These are phyloP conservation scores for Drosophila fuyamai DNA, from an alignment of 1,140 invertebrate species.

Conservation along the genomic window DNA sequence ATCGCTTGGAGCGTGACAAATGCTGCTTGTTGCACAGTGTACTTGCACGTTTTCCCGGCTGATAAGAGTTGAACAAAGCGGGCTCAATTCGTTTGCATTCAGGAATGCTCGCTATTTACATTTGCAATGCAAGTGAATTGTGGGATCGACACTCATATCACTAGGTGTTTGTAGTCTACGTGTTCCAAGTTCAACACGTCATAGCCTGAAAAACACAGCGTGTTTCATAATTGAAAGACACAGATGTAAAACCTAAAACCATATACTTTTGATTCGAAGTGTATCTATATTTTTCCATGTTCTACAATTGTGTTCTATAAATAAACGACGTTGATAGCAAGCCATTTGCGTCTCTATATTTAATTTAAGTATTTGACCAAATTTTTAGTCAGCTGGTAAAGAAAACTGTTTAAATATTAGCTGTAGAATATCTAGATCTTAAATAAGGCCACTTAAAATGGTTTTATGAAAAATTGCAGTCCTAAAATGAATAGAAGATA, in stretches of 20 bases:
- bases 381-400: constrained; percentile 20
- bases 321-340: constrained; percentile 57
- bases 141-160: constrained; percentile 8
- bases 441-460: constrained; percentile 4
- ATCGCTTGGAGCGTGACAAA: constrained; percentile 37
- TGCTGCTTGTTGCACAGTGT: constrained; percentile 3
- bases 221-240: constrained; percentile 12
- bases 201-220: constrained; percentile 11
- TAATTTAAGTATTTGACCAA: constrained; percentile 34
- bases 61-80: constrained; percentile 12
- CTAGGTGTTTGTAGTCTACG: constrained; percentile 18
- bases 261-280: constrained; percentile 5
- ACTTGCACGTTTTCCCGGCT: constrained; percentile 12
- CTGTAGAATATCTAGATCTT: constrained; percentile 6
- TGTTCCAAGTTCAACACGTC: constrained; percentile 52
- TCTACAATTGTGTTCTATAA: constrained; percentile 39
- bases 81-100: constrained; percentile 12
- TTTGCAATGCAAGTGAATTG: not conserved
- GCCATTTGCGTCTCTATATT: constrained; percentile 31
- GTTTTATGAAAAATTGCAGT: constrained; percentile 1
- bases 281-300: constrained; percentile 13
- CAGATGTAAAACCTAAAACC: too few species aligned
- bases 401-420: constrained; percentile 43
- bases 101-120: constrained; percentile 10
- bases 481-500: constrained; percentile 21